Conservation (phyloP, 2,888 invertebrate species). For the Leucoma salicis region DNA sequence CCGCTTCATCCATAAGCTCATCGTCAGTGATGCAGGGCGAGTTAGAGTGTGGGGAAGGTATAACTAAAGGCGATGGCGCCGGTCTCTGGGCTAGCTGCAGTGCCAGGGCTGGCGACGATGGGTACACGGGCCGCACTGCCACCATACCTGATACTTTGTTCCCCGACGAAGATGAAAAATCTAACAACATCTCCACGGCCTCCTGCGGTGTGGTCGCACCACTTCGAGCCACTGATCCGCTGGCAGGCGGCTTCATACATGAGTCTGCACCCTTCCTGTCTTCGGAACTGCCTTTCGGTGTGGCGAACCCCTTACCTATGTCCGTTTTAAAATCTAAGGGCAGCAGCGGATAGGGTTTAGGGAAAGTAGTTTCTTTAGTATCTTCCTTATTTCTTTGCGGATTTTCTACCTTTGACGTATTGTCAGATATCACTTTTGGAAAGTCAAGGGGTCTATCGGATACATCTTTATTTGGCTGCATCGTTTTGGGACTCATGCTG, state of each 20-base stretch:
- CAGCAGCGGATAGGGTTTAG: constrained; percentile 61
- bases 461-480: constrained; percentile 55
- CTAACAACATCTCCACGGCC: constrained; percentile 85
- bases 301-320: constrained; percentile 69
- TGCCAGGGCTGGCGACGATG: constrained; percentile 84
- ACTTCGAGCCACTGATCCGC: constrained; percentile 65
- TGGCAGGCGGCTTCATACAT: constrained; percentile 73
- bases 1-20: constrained; percentile 94
- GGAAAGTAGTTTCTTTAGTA: constrained; percentile 55
- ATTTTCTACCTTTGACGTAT: constrained; percentile 61
- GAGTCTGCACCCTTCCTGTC: constrained; percentile 74
- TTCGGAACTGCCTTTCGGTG: constrained; percentile 69
- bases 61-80: constrained; percentile 86
- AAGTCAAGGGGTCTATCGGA: constrained; percentile 63
- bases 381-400: constrained; percentile 70
- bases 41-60: constrained; percentile 86
- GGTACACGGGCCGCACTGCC: constrained; percentile 81
- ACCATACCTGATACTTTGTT: constrained; percentile 79
- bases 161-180: constrained; percentile 84
- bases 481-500: constrained; percentile 69
- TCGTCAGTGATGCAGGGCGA: constrained; percentile 94
- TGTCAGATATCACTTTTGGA: constrained; percentile 65
- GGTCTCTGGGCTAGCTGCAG: constrained; percentile 90
- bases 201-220: constrained; percentile 81
- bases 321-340: constrained; percentile 75